These are phyloP conservation scores for Epistrophe eligans DNA, from an alignment of 2,888 invertebrate species.

Conservation along the genomic window DNA sequence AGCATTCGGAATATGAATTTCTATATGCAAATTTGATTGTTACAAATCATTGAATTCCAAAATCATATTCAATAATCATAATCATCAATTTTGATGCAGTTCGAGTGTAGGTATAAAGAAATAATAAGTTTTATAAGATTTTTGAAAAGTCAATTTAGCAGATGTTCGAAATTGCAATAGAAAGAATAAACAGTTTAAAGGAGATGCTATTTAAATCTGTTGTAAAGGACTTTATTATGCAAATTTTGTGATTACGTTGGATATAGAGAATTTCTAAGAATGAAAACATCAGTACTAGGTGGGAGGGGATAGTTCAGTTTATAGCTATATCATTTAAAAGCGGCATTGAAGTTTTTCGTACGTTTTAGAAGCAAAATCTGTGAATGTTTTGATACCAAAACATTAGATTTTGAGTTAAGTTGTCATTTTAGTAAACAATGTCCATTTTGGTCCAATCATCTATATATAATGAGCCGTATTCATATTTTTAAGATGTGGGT, in stretches of 20 bases:
- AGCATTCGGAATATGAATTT: neutral
- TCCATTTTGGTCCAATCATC: too few relatives aligned
- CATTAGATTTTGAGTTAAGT: too few relatives aligned
- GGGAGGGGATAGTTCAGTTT: too few relatives aligned
- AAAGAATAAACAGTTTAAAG: neutral
- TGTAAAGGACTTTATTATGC: neutral
- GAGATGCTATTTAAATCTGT: neutral
- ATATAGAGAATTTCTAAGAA: neutral
- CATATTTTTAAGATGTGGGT: too few relatives aligned
- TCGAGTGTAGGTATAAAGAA: neutral
- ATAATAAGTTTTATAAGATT: neutral
- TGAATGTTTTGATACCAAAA: too few relatives aligned
- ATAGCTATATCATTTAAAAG: too few relatives aligned
- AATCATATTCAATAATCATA: constrained; percentile 24
- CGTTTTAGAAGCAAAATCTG: too few relatives aligned
- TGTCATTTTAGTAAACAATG: too few relatives aligned
- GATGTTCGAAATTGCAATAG: neutral
- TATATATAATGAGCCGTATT: too few relatives aligned
- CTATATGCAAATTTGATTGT: constrained; percentile 67
- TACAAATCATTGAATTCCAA: constrained; percentile 63
- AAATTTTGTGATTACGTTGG: neutral
- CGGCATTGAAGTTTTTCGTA: too few relatives aligned
- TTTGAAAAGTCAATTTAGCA: neutral
- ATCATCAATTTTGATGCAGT: neutral
- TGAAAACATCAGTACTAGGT: too few relatives aligned